phyloP scores from a whole-genome alignment of 1,140 invertebrate genomes.

The Lineus longissimus region DNA sequence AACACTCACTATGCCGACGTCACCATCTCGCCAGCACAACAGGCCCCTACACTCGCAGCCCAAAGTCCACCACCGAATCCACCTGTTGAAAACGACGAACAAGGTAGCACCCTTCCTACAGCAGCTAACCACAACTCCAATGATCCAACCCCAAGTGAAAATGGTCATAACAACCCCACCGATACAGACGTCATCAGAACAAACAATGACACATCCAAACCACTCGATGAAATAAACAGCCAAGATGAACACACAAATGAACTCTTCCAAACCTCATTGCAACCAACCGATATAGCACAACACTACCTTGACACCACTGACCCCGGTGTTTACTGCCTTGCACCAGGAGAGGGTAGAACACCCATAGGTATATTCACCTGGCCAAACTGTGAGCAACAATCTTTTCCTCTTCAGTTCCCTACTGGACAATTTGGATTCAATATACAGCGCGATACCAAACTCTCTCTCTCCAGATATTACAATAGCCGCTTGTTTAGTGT shows the following conservation, averaged over 20 bases:
- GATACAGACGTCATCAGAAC: no score
- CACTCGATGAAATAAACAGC: background rate
- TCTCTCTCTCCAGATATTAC: background rate
- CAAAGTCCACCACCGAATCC: no score
- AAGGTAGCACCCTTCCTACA: no score
- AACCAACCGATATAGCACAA: conserved; percentile 1
- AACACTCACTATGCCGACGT: background rate
- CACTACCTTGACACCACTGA: background rate
- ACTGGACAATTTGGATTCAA: background rate
- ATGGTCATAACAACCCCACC: no score
- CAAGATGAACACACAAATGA: background rate
- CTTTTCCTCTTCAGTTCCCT: background rate
- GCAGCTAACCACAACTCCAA: no score
- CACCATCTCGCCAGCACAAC: no score
- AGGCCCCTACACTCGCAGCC: no score
- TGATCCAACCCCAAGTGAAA: no score
- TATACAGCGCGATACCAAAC: background rate
- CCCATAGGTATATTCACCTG: background rate
- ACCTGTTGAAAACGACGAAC: no score
- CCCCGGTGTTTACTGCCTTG: background rate
- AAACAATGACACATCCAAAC: background rate
- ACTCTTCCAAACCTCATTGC: background rate
- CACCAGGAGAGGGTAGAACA: background rate
- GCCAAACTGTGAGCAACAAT: background rate
- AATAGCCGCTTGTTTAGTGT: background rate